Evolutionary conservation across 2,888 invertebrate genomes (phyloP).

Genomic region (Embidobia sp.): DNA sequence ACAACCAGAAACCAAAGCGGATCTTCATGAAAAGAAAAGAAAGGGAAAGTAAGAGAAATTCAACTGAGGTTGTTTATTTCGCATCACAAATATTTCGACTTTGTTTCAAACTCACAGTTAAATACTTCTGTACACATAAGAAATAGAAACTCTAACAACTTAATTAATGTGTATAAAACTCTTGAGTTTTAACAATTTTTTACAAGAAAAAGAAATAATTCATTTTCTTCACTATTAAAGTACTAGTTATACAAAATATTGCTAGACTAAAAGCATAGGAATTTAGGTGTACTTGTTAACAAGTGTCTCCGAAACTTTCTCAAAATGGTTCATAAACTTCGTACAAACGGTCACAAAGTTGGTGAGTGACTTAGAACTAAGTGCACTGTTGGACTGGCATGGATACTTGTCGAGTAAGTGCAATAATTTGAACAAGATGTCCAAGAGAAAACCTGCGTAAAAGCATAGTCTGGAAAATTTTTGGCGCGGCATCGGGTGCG

Average conservation of each 20-base stretch:
- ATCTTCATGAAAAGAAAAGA: constrained; percentile 69
- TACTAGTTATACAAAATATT: too few species aligned
- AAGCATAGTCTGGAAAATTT: constrained; percentile 73
- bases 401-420: neutral
- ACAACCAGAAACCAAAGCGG: constrained; percentile 76
- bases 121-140: too few species aligned
- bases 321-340: constrained; percentile 79
- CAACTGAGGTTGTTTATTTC: too few species aligned
- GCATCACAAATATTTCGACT: too few species aligned
- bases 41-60: neutral
- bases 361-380: neutral
- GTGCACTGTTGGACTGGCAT: neutral
- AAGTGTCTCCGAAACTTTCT: constrained; percentile 77
- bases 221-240: too few species aligned
- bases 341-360: constrained; percentile 73
- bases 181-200: too few species aligned
- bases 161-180: too few species aligned
- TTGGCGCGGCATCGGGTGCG: constrained; percentile 73
- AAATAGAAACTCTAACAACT: too few species aligned
- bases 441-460: constrained; percentile 77
- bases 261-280: neutral
- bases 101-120: too few species aligned
- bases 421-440: constrained; percentile 67
- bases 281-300: constrained; percentile 74
- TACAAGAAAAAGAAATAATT: too few species aligned